phyloP scores from a whole-genome alignment of 2,888 invertebrate genomes.

The Lycaena phlaeas region DNA sequence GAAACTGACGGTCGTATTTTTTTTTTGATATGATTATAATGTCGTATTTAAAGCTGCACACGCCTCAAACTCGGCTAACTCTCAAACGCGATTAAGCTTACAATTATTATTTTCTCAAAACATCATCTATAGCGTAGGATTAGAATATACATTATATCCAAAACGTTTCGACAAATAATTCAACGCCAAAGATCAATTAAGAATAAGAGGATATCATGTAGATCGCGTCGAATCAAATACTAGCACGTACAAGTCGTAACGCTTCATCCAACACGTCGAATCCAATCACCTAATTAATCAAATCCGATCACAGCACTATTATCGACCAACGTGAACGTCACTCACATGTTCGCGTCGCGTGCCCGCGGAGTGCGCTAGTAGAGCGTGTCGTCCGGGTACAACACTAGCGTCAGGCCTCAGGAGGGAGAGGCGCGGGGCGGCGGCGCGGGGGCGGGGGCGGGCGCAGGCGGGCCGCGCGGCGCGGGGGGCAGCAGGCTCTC shows the following conservation, averaged over 20 bases:
- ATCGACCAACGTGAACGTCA: conserved; percentile 7
- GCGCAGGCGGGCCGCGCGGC: conserved; percentile 26
- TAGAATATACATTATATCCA: too few species aligned
- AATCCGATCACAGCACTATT: conserved; percentile 2
- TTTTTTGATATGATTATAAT: conserved; percentile 4
- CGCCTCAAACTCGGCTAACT: not conserved
- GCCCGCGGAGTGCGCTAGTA: conserved; percentile 37
- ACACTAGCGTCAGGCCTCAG: conserved; percentile 31
- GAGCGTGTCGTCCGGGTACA: conserved; percentile 55
- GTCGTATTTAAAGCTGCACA: conserved; percentile 3
- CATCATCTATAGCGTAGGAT: not conserved
- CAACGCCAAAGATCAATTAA: too few species aligned
- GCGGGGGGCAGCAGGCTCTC: conserved; percentile 68
- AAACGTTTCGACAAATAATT: too few species aligned
- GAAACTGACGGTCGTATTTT: conserved; percentile 3
- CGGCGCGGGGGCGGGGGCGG: conserved; percentile 15
- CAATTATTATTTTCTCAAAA: not conserved
- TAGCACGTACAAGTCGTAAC: not conserved
- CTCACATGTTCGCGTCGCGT: conserved; percentile 3
- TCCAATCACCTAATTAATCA: not conserved
- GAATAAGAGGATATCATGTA: too few species aligned
- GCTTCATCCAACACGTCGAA: not conserved
- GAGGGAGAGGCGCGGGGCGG: conserved; percentile 24
- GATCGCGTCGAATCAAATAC: not conserved
- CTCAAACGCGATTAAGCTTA: not conserved